Percentiles rank a stretch among this genome's conserved stretches.
Evolutionary conservation across 2,113 vertebrate species (phyloP).

Genomic region (Lepus americanus): DNA sequence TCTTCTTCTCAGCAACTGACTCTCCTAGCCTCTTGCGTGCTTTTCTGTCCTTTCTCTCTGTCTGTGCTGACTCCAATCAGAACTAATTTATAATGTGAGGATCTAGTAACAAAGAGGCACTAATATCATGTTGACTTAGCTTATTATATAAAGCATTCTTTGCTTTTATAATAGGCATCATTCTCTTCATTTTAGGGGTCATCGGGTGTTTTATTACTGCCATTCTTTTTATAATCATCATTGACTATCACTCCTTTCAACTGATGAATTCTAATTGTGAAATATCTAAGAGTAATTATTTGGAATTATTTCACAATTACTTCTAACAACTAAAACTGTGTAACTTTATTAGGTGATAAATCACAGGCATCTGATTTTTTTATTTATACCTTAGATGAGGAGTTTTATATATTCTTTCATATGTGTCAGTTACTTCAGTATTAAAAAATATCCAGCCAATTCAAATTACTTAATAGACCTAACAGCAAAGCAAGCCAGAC

Average conservation of each 20-base stretch:
- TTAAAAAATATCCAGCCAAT: constrained; percentile 38
- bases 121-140: constrained; percentile 33
- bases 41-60: not conserved
- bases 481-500: not conserved
- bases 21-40: not conserved
- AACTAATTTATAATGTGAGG: constrained; percentile 59
- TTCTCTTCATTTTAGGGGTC: constrained; percentile 40
- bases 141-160: constrained; percentile 46
- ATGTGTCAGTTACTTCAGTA: constrained; percentile 36
- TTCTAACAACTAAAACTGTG: constrained; percentile 46
- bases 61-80: not conserved
- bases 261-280: constrained; percentile 28
- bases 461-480: not conserved
- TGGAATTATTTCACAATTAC: constrained; percentile 29
- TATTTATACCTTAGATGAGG: not conserved
- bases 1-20: constrained; percentile 18
- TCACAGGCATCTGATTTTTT: constrained; percentile 23
- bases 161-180: constrained; percentile 43
- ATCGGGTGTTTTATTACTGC: constrained; percentile 53
- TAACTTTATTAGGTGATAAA: constrained; percentile 41
- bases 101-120: not conserved
- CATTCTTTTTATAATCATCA: constrained; percentile 43
- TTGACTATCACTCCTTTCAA: constrained; percentile 27
- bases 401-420: not conserved
- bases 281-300: constrained; percentile 51